Conservation (phyloP, 2,113 vertebrate genomes). For the Bolborhynchus lineola region DNA sequence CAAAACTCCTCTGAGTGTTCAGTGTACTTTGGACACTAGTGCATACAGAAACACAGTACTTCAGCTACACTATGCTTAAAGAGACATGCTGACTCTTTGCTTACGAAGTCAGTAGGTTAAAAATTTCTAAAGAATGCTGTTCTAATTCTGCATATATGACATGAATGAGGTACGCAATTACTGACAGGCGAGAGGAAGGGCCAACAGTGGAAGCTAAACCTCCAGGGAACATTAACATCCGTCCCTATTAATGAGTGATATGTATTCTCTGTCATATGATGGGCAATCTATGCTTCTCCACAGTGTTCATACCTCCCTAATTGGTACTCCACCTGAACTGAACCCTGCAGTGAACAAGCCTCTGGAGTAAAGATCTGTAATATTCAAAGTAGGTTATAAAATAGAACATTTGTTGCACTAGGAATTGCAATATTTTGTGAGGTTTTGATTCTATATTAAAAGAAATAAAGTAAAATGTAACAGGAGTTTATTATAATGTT, state of each 20-base stretch:
- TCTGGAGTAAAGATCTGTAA: background rate
- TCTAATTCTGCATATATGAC: background rate
- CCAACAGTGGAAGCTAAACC: background rate
- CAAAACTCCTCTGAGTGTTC: background rate
- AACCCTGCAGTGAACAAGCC: background rate
- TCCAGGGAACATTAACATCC: background rate
- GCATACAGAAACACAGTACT: background rate
- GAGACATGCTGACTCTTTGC: background rate
- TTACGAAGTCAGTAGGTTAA: background rate
- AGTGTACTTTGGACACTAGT: background rate
- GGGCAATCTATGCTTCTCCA: background rate
- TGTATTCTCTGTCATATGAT: background rate
- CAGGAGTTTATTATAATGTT: background rate
- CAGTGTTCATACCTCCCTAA: background rate
- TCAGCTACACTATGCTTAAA: background rate
- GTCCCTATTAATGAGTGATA: background rate
- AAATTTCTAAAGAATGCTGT: background rate
- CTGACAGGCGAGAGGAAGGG: background rate
- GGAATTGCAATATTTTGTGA: background rate
- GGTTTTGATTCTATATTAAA: background rate
- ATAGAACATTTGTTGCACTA: background rate
- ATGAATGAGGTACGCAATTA: background rate
- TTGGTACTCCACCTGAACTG: background rate
- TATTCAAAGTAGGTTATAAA: background rate
- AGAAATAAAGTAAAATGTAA: background rate